phyloP scores from a whole-genome alignment of 2,113 vertebrate species.

The Cricetomys ansorgei region DNA sequence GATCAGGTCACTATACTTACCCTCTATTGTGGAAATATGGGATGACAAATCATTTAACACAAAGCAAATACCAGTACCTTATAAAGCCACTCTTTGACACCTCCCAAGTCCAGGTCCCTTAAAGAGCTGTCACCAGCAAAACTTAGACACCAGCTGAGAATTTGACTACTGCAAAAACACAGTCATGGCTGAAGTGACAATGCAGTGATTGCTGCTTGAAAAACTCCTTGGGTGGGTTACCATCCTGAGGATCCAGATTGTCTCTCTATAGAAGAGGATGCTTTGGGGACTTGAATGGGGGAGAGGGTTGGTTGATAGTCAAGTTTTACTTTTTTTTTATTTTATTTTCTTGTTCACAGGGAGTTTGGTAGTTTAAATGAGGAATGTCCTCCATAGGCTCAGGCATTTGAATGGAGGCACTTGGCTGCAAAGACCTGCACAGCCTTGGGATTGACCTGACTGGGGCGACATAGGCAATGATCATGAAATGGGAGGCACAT shows the following conservation, averaged over 20 bases:
- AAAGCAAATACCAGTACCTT: slow-evolving; percentile 16
- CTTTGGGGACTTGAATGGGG: not conserved
- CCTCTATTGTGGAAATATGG: not conserved
- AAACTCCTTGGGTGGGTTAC: not conserved
- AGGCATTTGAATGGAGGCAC: not conserved
- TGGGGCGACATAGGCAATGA: not conserved
- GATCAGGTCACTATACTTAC: not conserved
- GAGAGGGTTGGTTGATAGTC: not conserved
- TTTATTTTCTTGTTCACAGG: not conserved
- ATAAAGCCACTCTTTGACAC: not conserved
- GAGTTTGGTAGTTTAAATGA: not conserved
- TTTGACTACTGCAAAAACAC: not conserved
- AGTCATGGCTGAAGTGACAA: not conserved
- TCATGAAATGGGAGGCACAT: not conserved
- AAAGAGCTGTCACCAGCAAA: not conserved
- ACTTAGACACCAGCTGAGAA: not conserved
- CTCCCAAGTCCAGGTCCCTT: too few relatives aligned
- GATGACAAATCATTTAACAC: not conserved
- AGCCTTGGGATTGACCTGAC: not conserved
- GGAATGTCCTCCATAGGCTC: not conserved
- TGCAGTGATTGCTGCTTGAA: not conserved
- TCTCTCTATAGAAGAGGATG: not conserved
- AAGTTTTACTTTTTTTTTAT: not conserved
- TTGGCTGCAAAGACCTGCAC: not conserved
- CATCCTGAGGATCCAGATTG: not conserved